A percentile compares a stretch with the other conserved stretches of the same genome.
These are phyloP conservation scores for Anastatus disparis DNA, from an alignment of 1,140 invertebrate genomes.

Conservation along the genomic window DNA sequence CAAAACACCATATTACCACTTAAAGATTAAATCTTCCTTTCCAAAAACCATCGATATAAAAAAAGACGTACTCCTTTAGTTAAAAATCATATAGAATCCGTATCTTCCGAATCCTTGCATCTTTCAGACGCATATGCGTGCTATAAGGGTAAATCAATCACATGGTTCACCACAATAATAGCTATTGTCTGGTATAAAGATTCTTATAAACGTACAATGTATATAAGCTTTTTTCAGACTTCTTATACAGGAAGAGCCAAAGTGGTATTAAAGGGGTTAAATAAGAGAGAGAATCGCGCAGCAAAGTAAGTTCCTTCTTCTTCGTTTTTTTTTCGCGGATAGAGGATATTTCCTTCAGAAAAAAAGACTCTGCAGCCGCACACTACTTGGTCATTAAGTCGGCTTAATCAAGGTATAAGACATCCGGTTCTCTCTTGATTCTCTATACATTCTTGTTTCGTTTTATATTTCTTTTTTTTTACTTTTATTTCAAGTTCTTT, in stretches of 20 bases:
- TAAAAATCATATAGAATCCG: too few species aligned
- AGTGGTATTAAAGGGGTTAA: conserved; percentile 24
- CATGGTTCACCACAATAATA: conserved; percentile 13
- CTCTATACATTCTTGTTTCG: conserved; percentile 7
- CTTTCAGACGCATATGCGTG: not conserved
- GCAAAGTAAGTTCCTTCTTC: too few species aligned
- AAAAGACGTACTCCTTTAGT: too few species aligned
- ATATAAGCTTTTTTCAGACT: not conserved
- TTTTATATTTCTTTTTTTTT: not conserved
- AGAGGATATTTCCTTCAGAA: too few species aligned
- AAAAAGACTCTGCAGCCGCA: too few species aligned
- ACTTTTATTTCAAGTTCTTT: not conserved
- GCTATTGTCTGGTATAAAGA: conserved; percentile 27
- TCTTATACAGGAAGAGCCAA: conserved; percentile 19
- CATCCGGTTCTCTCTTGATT: conserved; percentile 35
- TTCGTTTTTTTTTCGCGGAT: too few species aligned
- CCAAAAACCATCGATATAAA: too few species aligned
- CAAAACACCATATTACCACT: too few species aligned
- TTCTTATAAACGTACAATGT: not conserved
- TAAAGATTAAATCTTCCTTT: too few species aligned
- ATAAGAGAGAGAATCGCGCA: not conserved
- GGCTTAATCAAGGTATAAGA: conserved; percentile 30
- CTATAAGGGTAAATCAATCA: conserved; percentile 32
- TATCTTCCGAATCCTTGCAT: too few species aligned
- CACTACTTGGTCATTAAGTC: conserved; percentile 20